Evolutionary conservation across 2,797 vertebrate genomes (phyloP).

Genomic region (Setipinna tenuifilis): DNA sequence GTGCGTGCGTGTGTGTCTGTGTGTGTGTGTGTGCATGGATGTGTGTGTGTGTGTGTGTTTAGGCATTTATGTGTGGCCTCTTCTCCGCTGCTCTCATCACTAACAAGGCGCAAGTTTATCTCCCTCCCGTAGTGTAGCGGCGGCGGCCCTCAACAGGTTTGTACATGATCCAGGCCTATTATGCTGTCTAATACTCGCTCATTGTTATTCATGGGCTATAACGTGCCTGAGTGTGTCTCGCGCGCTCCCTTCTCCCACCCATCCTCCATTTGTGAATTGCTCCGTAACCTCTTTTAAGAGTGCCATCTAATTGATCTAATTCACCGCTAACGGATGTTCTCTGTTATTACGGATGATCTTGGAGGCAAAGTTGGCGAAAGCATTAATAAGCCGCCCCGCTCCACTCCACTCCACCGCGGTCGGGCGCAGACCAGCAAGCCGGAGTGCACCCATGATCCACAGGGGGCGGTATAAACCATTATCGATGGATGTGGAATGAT

Average conservation of each 20-base stretch:
- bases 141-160: constrained; percentile 55
- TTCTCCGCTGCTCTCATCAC: constrained; percentile 40
- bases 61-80: constrained; percentile 34
- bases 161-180: constrained; percentile 54
- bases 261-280: constrained; percentile 61
- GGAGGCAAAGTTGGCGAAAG: constrained; percentile 60
- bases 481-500: constrained; percentile 56
- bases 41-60: constrained; percentile 33
- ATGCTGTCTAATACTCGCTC: constrained; percentile 54
- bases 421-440: constrained; percentile 30
- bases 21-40: constrained; percentile 12
- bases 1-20: not conserved
- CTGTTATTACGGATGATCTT: constrained; percentile 64
- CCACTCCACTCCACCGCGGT: constrained; percentile 14
- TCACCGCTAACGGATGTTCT: constrained; percentile 59
- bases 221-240: constrained; percentile 46
- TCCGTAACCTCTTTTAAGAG: constrained; percentile 61
- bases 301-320: constrained; percentile 64
- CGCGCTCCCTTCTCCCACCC: constrained; percentile 44
- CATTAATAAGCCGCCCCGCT: constrained; percentile 56
- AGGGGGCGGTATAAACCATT: constrained; percentile 58
- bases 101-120: constrained; percentile 56
- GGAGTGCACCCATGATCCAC: constrained; percentile 48
- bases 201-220: constrained; percentile 62
- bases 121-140: constrained; percentile 41